Evolutionary conservation across 2,113 vertebrate genomes (phyloP), one percentile per base, ranked within the genome.

Genomic region (Anolis sagrei): DNA sequence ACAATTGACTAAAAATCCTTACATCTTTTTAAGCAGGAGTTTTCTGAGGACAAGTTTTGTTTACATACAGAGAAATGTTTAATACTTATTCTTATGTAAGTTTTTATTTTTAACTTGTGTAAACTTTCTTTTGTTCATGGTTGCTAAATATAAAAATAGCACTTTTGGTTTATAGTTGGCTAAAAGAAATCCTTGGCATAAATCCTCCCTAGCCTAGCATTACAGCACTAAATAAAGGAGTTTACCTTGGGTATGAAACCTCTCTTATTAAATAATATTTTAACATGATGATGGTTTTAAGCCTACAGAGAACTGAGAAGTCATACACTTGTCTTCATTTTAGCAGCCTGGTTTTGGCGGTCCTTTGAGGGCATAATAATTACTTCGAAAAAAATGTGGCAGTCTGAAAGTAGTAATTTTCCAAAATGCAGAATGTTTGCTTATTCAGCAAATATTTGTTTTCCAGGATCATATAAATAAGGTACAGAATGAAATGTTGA

Each of bases 381-480:
- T 74, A 32, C 89, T 39, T 19, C 1, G 48, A 4, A 16, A 68
- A 21, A 25, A 73, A 0, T 23, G 27, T 2, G 66, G 44, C 39
- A 62, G 39, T 44, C 69, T 89, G 74, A 87, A 92, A 81, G 13
- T 82, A 85, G 48, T 66, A 80, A 79, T 74, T 61, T 85, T n/a
- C 64, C 16, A 84, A 5, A 69, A 68, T 36, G 27, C 34, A 1
- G 81, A 74, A 8, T 1, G 2, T 21, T 86, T 92, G 85, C 92
- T 83, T 81, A 86, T 74, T 70, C 81, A 32, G 75, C 81, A 93
- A 92, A 86, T 93, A 89, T 76, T 93, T 91, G 74, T 90, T 90
- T 92, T 92, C 81, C 87, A 88, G 19, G 62, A 51, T 81, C 77
- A 81, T 29, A 29, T 11, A 76, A 82, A 74, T 34, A 83, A 89